A percentile compares a stretch with the other conserved stretches of the same genome.
Conservation (phyloP, 2,113 vertebrate species). For the Cryptoleucopteryx plumbea region DNA sequence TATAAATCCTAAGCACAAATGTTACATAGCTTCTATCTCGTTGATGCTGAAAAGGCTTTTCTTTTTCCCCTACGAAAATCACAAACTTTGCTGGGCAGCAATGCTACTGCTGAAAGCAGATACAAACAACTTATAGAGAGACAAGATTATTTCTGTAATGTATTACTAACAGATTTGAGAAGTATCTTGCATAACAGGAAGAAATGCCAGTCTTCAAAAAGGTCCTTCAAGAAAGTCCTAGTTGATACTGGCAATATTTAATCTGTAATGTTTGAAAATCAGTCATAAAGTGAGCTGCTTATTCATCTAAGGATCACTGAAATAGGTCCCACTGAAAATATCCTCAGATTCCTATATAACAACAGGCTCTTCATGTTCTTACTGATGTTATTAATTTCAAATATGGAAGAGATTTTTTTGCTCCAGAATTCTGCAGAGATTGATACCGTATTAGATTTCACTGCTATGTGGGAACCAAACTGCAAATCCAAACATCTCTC, state of each 20-base stretch:
- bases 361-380: background rate
- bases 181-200: background rate
- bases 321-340: background rate
- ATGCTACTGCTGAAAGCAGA: background rate
- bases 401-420: background rate
- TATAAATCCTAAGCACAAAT: background rate
- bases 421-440: background rate
- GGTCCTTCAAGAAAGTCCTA: background rate
- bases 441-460: background rate
- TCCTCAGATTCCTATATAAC: background rate
- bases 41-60: background rate
- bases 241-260: background rate
- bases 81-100: background rate
- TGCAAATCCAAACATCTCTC: background rate
- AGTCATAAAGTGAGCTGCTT: background rate
- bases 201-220: background rate
- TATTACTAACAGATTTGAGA: background rate
- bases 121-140: background rate
- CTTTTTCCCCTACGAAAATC: background rate
- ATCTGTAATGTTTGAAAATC: background rate
- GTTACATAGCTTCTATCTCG: background rate
- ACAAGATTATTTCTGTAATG: background rate
- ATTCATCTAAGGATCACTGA: background rate
- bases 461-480: background rate
- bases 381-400: background rate